Percentiles rank a stretch among this genome's conserved stretches.
Conservation (phyloP, 2,797 vertebrate species). For the Mus minutoides region DNA sequence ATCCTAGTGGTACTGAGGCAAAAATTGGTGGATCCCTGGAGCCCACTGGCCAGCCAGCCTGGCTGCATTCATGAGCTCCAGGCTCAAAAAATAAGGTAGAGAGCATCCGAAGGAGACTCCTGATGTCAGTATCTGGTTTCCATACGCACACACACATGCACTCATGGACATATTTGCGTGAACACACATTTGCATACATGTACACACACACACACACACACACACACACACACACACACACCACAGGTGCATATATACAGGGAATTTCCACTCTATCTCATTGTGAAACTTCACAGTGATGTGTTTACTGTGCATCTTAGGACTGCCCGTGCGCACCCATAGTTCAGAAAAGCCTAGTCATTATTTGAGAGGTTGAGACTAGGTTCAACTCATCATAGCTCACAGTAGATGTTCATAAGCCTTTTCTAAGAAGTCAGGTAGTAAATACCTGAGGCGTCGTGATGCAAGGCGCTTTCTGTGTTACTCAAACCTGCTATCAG, state of each 20-base stretch:
- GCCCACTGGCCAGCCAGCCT: background rate
- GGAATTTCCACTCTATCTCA: background rate
- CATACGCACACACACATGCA: background rate
- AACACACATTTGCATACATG: background rate
- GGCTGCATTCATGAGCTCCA: background rate
- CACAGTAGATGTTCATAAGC: background rate
- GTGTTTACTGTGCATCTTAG: background rate
- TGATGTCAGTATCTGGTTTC: background rate
- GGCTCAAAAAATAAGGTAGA: background rate
- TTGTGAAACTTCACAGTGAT: background rate
- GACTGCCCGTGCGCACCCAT: background rate
- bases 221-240: too few species aligned
- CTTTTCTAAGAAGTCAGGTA: conserved; percentile 1
- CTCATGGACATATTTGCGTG: background rate
- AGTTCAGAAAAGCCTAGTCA: conserved; percentile 4
- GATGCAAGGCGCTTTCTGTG: background rate
- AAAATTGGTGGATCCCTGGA: background rate
- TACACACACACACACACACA: background rate
- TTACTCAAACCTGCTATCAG: background rate
- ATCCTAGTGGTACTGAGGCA: background rate
- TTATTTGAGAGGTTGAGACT: background rate
- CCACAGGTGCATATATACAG: background rate
- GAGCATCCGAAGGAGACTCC: background rate
- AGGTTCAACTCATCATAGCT: background rate
- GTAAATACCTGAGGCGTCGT: conserved; percentile 16